Evolutionary conservation across 2,113 vertebrate genomes (phyloP), one percentile per base, ranked within the genome.

Genomic region (Bos javanicus): DNA sequence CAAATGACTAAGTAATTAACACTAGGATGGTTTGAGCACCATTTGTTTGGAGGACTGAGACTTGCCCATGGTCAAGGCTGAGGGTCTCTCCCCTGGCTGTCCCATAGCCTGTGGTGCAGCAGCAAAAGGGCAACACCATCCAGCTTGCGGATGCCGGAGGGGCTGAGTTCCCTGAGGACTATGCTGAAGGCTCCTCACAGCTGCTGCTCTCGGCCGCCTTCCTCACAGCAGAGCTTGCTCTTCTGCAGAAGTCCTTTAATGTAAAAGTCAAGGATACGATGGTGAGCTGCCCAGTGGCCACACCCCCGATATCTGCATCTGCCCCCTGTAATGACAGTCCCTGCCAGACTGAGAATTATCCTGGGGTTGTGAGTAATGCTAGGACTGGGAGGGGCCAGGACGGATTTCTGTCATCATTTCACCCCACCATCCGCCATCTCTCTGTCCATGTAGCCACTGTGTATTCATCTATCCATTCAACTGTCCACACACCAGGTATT

Each of bases 141-240:
- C n/a, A 92, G 16, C n/a, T 95, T 25, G 54, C 82, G 0, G 16
- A 14, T 0, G 60, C 74, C 0, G 17, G 46, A 2, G 64, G 17
- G 1, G 6, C 50, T 0, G 10, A 28, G 17, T n/a, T 92, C 39
- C 90, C 97, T 0, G 92, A 95, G 1, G 57, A 48, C 1, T 93
- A 94, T 1, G 57, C 23, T 3, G 85, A 93, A 28, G 96, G 83
- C 1, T 91, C 86, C 4, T 97, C 98, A 0, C 97, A 98, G 14
- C 17, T 99, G 21, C 13, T 98, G 78, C 91, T 99, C 71, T 97
- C 98, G 0, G 97, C 97, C 1, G 0, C 91, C 59, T 39, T 98
- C 92, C 56, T 99, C 76, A 92, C 96, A 0, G 78, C 92, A 0
- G 90, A 95, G 54, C 93, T 98, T 33, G 83, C 91, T 9, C 10